These are phyloP conservation scores for Cochlearius cochlearius DNA, from an alignment of 2,113 vertebrate species.

Conservation along the genomic window DNA sequence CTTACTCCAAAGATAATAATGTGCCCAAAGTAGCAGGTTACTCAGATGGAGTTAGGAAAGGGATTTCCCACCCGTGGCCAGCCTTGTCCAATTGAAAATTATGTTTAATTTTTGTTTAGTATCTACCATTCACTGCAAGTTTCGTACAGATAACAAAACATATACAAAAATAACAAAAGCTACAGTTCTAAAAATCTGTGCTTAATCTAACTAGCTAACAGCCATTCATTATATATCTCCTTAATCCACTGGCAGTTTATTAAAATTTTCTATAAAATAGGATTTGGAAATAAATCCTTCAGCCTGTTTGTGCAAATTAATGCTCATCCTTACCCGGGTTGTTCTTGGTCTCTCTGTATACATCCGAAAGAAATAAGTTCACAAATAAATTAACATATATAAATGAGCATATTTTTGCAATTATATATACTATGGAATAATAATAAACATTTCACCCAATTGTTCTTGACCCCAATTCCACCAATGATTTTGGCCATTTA, in stretches of 20 bases:
- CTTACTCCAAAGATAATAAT: not conserved
- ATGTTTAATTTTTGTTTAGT: not conserved
- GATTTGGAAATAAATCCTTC: not conserved
- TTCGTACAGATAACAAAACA: not conserved
- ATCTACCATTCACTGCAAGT: not conserved
- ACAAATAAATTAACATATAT: not conserved
- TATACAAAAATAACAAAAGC: not conserved
- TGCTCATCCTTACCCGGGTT: not conserved
- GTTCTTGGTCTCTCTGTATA: not conserved
- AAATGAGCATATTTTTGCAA: not conserved
- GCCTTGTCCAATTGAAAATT: not conserved
- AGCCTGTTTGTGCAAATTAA: not conserved
- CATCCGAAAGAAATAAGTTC: not conserved
- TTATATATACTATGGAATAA: not conserved
- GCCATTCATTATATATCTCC: not conserved
- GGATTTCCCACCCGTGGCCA: fast-evolving
- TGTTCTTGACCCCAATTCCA: not conserved
- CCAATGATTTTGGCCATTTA: not conserved
- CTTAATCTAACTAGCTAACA: not conserved
- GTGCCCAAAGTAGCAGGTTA: not conserved
- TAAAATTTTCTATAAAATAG: not conserved
- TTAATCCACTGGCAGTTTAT: not conserved
- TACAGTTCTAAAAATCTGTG: not conserved
- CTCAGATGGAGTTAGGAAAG: not conserved
- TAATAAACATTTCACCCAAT: not conserved